Evolutionary conservation across 1,140 invertebrate genomes (phyloP).

Genomic region (Ceratosolen solmsi): DNA sequence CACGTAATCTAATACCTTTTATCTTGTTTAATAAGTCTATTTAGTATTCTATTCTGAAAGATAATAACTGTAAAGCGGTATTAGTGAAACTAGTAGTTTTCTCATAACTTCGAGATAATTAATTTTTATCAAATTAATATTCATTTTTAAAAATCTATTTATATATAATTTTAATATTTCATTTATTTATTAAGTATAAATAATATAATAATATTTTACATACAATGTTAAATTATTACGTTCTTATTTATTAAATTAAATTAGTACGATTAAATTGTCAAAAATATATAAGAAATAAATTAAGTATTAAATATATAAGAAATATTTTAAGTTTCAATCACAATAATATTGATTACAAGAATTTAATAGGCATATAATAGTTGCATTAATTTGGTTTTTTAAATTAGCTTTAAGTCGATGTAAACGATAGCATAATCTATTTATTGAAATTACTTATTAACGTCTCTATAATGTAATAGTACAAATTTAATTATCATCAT

Average conservation of each 20-base stretch:
- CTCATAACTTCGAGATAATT: too few species aligned
- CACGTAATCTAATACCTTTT: not conserved
- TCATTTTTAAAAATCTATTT: not conserved
- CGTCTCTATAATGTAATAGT: too few species aligned
- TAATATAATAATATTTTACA: not conserved
- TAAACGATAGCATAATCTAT: not conserved
- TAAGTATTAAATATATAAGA: not conserved
- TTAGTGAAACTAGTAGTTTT: too few species aligned
- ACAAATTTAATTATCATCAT: too few species aligned
- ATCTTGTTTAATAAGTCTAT: not conserved
- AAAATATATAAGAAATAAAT: not conserved
- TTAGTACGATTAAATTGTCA: not conserved
- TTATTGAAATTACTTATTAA: too few species aligned
- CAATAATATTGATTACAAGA: not conserved
- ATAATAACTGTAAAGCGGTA: not conserved
- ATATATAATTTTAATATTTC: not conserved
- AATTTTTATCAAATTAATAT: too few species aligned
- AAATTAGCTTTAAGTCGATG: not conserved
- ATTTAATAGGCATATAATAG: not conserved
- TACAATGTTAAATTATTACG: not conserved
- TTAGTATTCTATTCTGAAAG: not conserved
- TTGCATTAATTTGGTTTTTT: not conserved
- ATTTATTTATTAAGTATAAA: not conserved
- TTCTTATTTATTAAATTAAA: not conserved
- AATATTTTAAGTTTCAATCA: not conserved